phyloP scores from a whole-genome alignment of 2,113 vertebrate species.

The Anser brachyrhynchus region DNA sequence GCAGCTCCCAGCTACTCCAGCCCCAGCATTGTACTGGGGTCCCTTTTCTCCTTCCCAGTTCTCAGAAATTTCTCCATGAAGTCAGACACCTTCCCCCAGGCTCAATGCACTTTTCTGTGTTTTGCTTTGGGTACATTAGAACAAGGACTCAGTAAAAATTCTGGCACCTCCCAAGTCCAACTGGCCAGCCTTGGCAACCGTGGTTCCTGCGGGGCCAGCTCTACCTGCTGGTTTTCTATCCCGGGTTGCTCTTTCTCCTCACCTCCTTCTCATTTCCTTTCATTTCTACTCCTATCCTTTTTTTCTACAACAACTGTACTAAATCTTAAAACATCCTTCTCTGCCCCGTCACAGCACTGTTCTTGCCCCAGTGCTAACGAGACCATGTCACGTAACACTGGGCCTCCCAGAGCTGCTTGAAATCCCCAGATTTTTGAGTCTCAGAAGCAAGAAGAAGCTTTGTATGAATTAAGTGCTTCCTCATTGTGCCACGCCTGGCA shows the following conservation, averaged over 20 bases:
- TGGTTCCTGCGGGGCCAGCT: background rate
- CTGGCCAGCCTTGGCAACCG: background rate
- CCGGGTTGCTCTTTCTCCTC: background rate
- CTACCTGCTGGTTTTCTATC: background rate
- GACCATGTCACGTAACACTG: background rate
- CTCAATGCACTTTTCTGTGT: background rate
- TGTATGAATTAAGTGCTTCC: slow-evolving; percentile 30
- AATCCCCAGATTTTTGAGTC: background rate
- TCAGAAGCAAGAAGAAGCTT: background rate
- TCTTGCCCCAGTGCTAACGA: background rate
- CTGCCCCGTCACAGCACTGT: background rate
- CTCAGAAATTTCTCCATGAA: background rate
- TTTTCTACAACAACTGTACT: background rate
- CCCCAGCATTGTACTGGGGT: background rate
- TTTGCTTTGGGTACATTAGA: background rate
- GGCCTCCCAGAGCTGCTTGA: background rate
- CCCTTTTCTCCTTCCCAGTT: background rate
- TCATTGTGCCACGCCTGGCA: slow-evolving; percentile 18
- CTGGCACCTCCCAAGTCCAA: background rate
- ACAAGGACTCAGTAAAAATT: background rate
- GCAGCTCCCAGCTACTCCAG: background rate
- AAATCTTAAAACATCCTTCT: background rate
- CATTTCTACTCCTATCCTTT: background rate
- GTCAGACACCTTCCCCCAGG: background rate
- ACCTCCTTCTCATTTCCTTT: background rate